A percentile compares a stretch with the other conserved stretches of the same genome.
Evolutionary conservation across 2,888 invertebrate genomes (phyloP).

Genomic region (Metellina segmentata): DNA sequence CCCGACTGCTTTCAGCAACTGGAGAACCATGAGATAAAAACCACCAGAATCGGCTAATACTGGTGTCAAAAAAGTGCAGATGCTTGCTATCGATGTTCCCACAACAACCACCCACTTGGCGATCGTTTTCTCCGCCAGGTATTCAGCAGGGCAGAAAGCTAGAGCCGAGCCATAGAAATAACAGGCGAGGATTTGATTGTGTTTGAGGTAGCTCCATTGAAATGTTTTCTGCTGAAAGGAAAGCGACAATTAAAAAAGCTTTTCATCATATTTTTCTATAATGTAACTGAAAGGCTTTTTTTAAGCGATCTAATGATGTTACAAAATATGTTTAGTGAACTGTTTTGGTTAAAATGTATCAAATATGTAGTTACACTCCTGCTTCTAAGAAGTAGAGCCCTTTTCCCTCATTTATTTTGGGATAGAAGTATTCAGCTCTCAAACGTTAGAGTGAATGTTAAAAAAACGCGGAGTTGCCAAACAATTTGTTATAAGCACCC

Average conservation of each 20-base stretch:
- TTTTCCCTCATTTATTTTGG: too few species aligned
- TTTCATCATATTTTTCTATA: too few species aligned
- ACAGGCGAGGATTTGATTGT: slow-evolving; percentile 4
- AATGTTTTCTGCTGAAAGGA: neutral
- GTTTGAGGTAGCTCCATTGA: neutral
- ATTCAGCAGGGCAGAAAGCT: neutral
- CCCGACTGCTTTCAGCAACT: slow-evolving; percentile 2
- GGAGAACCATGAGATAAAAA: slow-evolving; percentile 16
- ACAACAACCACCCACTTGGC: neutral
- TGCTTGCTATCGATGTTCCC: neutral
- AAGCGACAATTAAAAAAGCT: neutral
- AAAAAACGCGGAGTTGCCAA: too few species aligned
- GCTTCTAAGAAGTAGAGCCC: too few species aligned
- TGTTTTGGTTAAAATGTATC: too few species aligned
- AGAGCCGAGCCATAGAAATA: slow-evolving; percentile 1
- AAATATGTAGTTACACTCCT: too few species aligned
- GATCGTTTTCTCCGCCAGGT: neutral
- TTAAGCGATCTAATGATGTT: too few species aligned
- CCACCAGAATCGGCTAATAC: neutral
- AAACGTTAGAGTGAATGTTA: too few species aligned
- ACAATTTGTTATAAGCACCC: too few species aligned
- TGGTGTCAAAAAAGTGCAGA: slow-evolving; percentile 13
- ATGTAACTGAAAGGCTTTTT: too few species aligned
- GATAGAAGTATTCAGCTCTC: too few species aligned
- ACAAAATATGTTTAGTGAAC: too few species aligned